phyloP scores from a whole-genome alignment of 2,113 vertebrate genomes.

The Syrmaticus mikado region DNA sequence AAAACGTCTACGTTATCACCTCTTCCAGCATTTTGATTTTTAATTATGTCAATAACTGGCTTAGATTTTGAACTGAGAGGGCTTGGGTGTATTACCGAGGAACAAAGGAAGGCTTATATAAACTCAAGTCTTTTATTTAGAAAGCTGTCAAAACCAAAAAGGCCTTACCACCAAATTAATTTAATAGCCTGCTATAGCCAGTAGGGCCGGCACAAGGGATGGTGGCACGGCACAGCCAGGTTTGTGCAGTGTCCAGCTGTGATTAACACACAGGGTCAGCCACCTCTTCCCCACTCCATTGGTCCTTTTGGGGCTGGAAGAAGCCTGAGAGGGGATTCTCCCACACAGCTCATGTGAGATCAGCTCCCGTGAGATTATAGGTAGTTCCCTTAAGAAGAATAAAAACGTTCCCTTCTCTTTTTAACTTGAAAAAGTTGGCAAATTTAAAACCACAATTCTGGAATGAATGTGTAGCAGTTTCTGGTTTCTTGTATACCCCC shows the following conservation, averaged over 20 bases:
- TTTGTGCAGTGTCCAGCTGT: neutral
- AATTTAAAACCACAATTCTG: neutral
- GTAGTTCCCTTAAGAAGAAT: neutral
- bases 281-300: neutral
- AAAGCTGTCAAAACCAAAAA: neutral
- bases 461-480: neutral
- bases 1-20: neutral
- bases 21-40: neutral
- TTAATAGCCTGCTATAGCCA: neutral
- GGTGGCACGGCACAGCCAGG: rapidly evolving
- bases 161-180: neutral
- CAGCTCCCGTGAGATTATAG: neutral
- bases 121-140: neutral
- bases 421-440: neutral
- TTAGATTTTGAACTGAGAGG: neutral
- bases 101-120: neutral
- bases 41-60: neutral
- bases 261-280: neutral
- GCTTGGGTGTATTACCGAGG: neutral
- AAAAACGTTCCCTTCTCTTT: neutral
- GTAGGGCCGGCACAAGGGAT: neutral
- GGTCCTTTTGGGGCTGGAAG: neutral
- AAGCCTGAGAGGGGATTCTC: neutral
- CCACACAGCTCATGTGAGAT: rapidly evolving
- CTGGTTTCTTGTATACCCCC: neutral